Conservation (phyloP, 1,140 invertebrate species). For the Probaryconus sp. region DNA sequence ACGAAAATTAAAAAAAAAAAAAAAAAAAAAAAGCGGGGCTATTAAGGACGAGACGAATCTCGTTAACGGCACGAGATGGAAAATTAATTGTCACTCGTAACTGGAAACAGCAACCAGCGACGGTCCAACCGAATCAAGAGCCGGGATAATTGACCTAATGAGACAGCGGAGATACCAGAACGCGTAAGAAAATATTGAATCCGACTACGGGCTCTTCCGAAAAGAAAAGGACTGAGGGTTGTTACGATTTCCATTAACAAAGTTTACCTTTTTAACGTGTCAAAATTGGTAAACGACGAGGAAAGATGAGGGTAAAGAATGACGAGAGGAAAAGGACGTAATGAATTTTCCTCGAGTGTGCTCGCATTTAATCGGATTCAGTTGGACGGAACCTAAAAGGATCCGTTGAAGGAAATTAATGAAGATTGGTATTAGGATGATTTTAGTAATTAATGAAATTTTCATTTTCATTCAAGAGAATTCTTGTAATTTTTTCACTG, state of each 20-base stretch:
- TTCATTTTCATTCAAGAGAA: too few relatives aligned
- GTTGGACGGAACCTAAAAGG: neutral
- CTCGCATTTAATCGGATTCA: conserved; percentile 25
- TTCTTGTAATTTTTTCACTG: too few relatives aligned
- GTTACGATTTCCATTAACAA: conserved; percentile 38
- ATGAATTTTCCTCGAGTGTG: conserved; percentile 30
- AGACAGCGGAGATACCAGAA: conserved; percentile 39
- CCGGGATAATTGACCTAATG: conserved; percentile 56
- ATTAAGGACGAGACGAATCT: conserved; percentile 59
- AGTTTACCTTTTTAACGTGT: conserved; percentile 48
- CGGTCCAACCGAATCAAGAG: conserved; percentile 48
- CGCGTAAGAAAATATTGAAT: conserved; percentile 51
- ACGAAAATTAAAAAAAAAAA: conserved; percentile 46
- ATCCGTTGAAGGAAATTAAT: neutral
- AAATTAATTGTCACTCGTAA: conserved; percentile 58
- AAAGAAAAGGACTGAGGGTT: conserved; percentile 24
- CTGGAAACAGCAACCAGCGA: conserved; percentile 33
- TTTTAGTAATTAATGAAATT: too few relatives aligned
- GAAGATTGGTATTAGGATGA: neutral
- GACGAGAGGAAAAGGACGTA: neutral
- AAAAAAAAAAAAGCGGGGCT: conserved; percentile 42
- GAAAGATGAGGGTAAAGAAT: too few relatives aligned
- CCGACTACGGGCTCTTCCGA: conserved; percentile 1
- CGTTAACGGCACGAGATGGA: conserved; percentile 53
- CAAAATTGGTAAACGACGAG: too few relatives aligned